A percentile compares a stretch with the other conserved stretches of the same genome.
Evolutionary conservation across 2,113 vertebrate genomes (phyloP).

Genomic region (Catharus fuscescens): DNA sequence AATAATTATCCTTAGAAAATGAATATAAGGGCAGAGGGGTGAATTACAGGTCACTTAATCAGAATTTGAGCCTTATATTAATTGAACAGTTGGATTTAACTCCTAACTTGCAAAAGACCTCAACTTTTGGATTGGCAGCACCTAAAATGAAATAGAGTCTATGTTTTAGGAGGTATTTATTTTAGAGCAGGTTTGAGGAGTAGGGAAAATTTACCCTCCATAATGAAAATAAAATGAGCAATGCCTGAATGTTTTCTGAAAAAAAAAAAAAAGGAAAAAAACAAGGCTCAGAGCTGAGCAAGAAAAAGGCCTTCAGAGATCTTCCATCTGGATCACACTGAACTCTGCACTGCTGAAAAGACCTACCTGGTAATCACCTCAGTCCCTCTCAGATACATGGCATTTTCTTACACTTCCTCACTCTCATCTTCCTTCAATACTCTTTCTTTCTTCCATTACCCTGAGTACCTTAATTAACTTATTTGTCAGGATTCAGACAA

Average conservation of each 20-base stretch:
- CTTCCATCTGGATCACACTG: not conserved
- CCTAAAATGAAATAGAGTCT: not conserved
- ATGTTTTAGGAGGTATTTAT: not conserved
- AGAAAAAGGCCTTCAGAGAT: not conserved
- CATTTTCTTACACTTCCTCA: not conserved
- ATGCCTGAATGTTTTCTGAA: not conserved
- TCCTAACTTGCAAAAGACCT: not conserved
- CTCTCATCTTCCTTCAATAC: not conserved
- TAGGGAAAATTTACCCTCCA: not conserved
- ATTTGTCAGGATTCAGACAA: not conserved
- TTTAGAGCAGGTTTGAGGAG: not conserved
- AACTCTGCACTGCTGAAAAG: not conserved
- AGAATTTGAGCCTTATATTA: slow-evolving; percentile 13
- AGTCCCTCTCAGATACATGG: not conserved
- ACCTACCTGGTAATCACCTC: not conserved
- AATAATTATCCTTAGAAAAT: slow-evolving; percentile 52
- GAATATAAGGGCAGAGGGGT: not conserved
- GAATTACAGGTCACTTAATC: slow-evolving; percentile 27
- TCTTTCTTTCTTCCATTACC: not conserved
- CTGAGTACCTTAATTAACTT: not conserved
- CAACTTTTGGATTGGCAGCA: not conserved
- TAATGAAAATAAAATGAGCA: not conserved
- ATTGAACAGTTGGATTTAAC: slow-evolving; percentile 2
- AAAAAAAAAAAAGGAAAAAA: not conserved
- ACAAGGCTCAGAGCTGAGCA: not conserved